These are phyloP conservation scores for Heterotis niloticus DNA, from an alignment of 2,113 vertebrate species.

Conservation along the genomic window DNA sequence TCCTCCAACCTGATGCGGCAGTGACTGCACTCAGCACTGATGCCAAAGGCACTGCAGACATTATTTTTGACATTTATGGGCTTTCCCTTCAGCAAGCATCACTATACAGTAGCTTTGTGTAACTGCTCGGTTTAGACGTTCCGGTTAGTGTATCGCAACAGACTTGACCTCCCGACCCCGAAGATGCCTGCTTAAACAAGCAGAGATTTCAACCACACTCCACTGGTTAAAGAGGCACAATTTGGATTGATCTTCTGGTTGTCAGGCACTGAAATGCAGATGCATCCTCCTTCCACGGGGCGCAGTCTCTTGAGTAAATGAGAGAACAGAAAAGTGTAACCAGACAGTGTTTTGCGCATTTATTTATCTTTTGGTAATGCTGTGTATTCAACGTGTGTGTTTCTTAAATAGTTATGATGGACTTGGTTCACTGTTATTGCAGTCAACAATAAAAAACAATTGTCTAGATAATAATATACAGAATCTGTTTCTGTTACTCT, in stretches of 20 bases:
- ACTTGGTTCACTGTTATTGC: not conserved
- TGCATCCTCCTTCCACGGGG: not conserved
- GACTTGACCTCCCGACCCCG: not conserved
- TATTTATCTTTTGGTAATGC: not conserved
- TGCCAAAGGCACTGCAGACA: not conserved
- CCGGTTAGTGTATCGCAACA: not conserved
- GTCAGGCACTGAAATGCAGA: not conserved
- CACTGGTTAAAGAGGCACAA: not conserved
- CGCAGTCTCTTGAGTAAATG: not conserved
- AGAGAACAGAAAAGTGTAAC: not conserved
- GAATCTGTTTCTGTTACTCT: not conserved
- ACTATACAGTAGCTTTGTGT: not conserved
- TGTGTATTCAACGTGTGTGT: not conserved
- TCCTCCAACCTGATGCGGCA: not conserved
- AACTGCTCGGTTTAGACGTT: not conserved
- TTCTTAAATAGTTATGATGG: not conserved
- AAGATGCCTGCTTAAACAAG: not conserved
- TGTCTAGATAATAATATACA: not conserved
- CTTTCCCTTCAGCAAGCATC: not conserved
- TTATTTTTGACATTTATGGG: not conserved
- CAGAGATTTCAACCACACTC: not conserved
- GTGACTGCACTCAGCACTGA: not conserved
- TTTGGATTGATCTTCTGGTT: not conserved
- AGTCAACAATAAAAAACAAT: constrained; percentile 10
- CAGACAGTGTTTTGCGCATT: not conserved